Percentiles rank a stretch among this genome's conserved stretches.
Evolutionary conservation across 2,113 vertebrate species (phyloP).

Genomic region (Lophochroa leadbeateri): DNA sequence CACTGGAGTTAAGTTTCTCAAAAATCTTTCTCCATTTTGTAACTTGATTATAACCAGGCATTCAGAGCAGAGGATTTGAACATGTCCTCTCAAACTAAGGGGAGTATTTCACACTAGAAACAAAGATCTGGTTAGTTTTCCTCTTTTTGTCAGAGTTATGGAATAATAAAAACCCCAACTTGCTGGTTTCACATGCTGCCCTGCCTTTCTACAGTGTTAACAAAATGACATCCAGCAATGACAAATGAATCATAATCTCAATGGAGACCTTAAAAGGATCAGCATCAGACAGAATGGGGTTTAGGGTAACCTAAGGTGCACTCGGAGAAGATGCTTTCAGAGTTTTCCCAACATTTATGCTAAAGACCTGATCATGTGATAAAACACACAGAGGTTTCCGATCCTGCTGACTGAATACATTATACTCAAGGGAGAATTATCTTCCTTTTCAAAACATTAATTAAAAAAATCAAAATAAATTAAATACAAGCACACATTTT

Average conservation of each 20-base stretch:
- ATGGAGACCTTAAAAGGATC: not conserved
- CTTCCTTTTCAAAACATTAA: not conserved
- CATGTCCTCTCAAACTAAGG: not conserved
- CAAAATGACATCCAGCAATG: not conserved
- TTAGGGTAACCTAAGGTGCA: not conserved
- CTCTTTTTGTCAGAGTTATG: not conserved
- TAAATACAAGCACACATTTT: not conserved
- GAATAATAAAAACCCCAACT: not conserved
- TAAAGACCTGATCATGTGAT: not conserved
- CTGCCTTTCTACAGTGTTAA: not conserved
- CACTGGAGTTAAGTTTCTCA: not conserved
- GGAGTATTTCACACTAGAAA: not conserved
- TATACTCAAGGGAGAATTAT: not conserved
- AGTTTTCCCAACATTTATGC: not conserved
- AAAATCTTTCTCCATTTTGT: slow-evolving; percentile 7
- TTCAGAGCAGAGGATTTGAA: not conserved
- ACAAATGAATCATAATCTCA: not conserved
- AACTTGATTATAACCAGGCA: not conserved
- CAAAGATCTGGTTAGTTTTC: not conserved
- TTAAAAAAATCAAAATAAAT: not conserved
- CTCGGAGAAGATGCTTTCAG: not conserved
- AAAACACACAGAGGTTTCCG: not conserved
- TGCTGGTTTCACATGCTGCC: not conserved
- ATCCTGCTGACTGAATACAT: not conserved
- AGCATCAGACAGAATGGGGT: not conserved